A percentile compares a stretch with the other conserved stretches of the same genome.
Evolutionary conservation across 2,888 invertebrate species (phyloP).

Genomic region (Agriopis aurantiaria): DNA sequence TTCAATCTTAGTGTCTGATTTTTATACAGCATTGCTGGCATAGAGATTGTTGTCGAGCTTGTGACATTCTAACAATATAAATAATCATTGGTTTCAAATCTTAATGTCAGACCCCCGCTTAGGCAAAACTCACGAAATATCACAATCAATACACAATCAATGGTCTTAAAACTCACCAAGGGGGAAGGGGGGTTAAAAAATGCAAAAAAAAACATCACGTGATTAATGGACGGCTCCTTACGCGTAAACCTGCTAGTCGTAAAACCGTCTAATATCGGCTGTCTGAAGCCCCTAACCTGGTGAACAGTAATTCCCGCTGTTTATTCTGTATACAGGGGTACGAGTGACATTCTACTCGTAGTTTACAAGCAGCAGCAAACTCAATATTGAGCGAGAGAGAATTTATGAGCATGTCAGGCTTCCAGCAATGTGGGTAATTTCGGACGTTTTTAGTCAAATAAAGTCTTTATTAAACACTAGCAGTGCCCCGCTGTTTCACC

Average conservation of each 20-base stretch:
- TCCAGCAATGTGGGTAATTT: constrained; percentile 10
- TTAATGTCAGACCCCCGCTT: background rate
- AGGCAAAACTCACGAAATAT: no score
- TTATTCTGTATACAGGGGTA: constrained; percentile 35
- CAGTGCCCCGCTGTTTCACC: background rate
- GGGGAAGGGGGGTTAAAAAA: no score
- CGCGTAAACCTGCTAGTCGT: constrained; percentile 37
- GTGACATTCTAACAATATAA: background rate
- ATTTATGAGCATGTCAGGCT: constrained; percentile 22
- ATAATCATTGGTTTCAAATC: background rate
- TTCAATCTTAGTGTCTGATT: no score
- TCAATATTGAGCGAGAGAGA: constrained; percentile 34
- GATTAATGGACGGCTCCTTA: background rate
- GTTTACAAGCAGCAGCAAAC: constrained; percentile 39
- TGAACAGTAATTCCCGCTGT: constrained; percentile 53
- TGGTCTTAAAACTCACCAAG: no score
- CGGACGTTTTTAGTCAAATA: constrained; percentile 1
- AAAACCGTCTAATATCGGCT: constrained; percentile 54
- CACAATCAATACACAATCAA: no score
- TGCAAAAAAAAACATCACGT: no score
- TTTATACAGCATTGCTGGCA: no score
- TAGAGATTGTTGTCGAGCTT: background rate
- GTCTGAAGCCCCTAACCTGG: constrained; percentile 34
- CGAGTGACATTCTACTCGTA: constrained; percentile 40
- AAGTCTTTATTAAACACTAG: background rate